phyloP scores from a whole-genome alignment of 2,888 invertebrate species.

The Sinohyriopsis cumingii region DNA sequence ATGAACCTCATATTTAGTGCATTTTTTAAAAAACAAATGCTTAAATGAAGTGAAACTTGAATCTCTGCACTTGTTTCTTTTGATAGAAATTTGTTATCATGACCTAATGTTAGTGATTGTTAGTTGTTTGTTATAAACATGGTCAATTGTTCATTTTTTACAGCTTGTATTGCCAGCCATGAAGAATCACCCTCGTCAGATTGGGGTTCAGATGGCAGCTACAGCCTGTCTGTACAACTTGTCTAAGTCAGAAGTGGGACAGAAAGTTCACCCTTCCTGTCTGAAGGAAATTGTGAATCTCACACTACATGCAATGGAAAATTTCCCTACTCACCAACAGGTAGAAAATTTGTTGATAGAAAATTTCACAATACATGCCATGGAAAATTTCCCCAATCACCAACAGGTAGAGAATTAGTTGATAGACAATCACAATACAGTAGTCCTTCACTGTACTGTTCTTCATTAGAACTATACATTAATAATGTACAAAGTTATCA shows the following conservation, averaged over 20 bases:
- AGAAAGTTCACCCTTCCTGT: conserved; percentile 78
- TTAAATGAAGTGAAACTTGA: no score
- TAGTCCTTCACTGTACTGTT: no score
- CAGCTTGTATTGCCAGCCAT: conserved; percentile 71
- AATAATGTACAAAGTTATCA: no score
- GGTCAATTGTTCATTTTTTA: conserved; percentile 12
- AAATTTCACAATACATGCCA: conserved; percentile 79
- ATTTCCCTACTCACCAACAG: conserved; percentile 79
- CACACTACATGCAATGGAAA: conserved; percentile 81
- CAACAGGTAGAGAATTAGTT: conserved; percentile 73
- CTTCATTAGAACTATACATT: no score
- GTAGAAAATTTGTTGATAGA: conserved; percentile 46
- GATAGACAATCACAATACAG: no score
- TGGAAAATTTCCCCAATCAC: conserved; percentile 80
- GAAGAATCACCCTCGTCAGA: conserved; percentile 70
- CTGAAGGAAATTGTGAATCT: conserved; percentile 78
- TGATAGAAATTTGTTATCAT: no score
- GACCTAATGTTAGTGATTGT: neutral
- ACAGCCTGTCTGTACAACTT: conserved; percentile 84
- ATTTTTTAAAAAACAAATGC: no score
- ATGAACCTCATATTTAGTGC: no score
- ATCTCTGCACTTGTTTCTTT: no score
- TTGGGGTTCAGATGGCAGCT: conserved; percentile 83
- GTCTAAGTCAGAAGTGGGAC: conserved; percentile 79
- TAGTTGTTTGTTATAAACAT: neutral